Evolutionary conservation across 2,113 vertebrate species (phyloP), one percentile per base, ranked within the genome.

Genomic region (Aptenodytes forsteri): DNA sequence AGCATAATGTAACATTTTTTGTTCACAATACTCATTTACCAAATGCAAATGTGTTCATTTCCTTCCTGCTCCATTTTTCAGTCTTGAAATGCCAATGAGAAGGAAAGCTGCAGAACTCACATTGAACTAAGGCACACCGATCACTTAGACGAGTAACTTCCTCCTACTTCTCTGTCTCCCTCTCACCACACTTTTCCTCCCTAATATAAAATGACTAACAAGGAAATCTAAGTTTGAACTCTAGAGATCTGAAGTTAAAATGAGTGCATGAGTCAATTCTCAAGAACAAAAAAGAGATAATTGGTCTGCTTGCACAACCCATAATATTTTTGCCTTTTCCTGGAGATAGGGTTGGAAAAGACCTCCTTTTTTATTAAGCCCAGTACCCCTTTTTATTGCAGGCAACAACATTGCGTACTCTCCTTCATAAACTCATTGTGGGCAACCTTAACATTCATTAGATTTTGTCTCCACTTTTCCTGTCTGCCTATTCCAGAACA

Each of bases 371-470:
- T 87, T 64, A 44, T 65, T 86, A 50, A 58, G 38, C 17, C 20
- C 73, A 32, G 20, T 13, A 80, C 16, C 44, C 36, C 17, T 67
- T 75, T 72, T 40, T 22, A 67, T 66, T 40, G 56, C 30, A 40
- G 34, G 27, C n/a, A 87, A 32, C 22, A 42, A 0, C 1, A 7
- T 12, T 26, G 14, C 1, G 1, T 18, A 14, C 26, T 70, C 7
- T 47, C 27, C 90, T 72, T 80, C 66, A 50, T 25, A 69, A 84
- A 36, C 8, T 49, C 62, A 14, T n/a, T 49, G 38, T 49, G 11
- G 8, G 23, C 27, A 84, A 54, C 16, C 50, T 62, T 62, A 71
- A 65, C 36, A 75, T 29, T 65, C 6, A 13, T n/a, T 38, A 11
- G 1, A 23, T 42, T 81, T 65, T 64, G 16, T 55, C 47, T 80